Evolutionary conservation across 2,113 vertebrate species (phyloP).

Genomic region (Chaetodon auriga): DNA sequence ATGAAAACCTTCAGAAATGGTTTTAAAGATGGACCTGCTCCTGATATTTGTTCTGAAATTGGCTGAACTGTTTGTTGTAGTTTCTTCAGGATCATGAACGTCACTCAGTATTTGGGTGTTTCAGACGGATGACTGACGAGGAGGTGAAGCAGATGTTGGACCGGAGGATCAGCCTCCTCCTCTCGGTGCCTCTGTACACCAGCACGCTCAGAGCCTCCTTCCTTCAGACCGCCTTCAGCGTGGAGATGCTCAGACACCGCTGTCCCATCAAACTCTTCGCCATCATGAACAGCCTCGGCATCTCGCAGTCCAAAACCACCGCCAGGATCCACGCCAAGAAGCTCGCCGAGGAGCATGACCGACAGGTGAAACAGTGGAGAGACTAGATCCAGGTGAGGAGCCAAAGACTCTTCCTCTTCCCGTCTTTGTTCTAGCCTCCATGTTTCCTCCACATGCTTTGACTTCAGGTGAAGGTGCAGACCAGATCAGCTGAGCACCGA

Average conservation of each 20-base stretch:
- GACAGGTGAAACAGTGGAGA: not conserved
- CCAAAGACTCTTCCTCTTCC: too few species aligned
- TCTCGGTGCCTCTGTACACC: not conserved
- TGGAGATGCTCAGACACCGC: not conserved
- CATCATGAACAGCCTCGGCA: not conserved
- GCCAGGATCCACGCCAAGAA: not conserved
- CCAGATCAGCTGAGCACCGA: too few species aligned
- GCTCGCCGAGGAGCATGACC: not conserved
- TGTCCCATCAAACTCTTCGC: not conserved
- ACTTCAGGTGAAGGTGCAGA: too few species aligned
- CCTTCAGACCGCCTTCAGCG: not conserved
- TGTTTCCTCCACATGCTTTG: too few species aligned
- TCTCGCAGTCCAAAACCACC: not conserved
- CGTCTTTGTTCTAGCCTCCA: too few species aligned
- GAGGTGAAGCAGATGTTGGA: conserved; percentile 8
- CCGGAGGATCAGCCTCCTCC: not conserved
- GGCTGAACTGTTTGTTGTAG: too few species aligned
- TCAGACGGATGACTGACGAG: not conserved
- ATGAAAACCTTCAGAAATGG: too few species aligned
- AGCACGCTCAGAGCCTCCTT: not conserved
- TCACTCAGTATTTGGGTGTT: not conserved
- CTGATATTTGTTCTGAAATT: too few species aligned
- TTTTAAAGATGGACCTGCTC: too few species aligned
- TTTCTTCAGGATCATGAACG: too few species aligned
- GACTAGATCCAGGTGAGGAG: conserved; percentile 2